A percentile compares a stretch with the other conserved stretches of the same genome.
phyloP scores from a whole-genome alignment of 2,888 invertebrate species.

The Gryllus longicercus region DNA sequence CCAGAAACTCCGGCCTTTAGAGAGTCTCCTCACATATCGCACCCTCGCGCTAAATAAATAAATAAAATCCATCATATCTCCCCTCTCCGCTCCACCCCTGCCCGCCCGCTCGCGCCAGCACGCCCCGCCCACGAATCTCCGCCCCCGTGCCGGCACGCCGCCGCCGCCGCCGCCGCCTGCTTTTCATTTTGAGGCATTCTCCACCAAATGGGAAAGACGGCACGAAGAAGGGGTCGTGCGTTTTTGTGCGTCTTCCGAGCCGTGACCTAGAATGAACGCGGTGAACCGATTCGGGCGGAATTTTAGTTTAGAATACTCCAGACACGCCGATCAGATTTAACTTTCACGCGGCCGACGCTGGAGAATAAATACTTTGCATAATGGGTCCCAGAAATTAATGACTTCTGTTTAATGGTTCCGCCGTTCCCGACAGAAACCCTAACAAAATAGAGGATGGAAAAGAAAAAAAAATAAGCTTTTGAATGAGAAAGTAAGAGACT shows the following conservation, averaged over 20 bases:
- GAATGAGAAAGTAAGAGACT: neutral
- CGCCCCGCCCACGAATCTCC: neutral
- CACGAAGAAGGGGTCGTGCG: too few relatives aligned
- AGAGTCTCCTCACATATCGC: too few relatives aligned
- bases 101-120: neutral
- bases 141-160: neutral
- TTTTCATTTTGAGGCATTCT: neutral
- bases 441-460: neutral
- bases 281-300: neutral
- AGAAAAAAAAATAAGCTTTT: neutral
- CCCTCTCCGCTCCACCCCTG: neutral
- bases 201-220: neutral
- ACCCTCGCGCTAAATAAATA: too few relatives aligned
- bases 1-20: too few relatives aligned
- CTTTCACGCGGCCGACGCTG: neutral
- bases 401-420: slow-evolving; percentile 8
- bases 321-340: neutral
- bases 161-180: neutral
- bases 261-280: too few relatives aligned
- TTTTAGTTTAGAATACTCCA: neutral
- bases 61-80: neutral
- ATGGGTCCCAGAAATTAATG: neutral
- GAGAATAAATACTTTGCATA: slow-evolving; percentile 17
- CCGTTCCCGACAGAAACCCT: neutral
- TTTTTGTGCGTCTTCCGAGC: too few relatives aligned